These are phyloP conservation scores for Plagodis pulveraria DNA, from an alignment of 2,888 invertebrate genomes.

Conservation along the genomic window DNA sequence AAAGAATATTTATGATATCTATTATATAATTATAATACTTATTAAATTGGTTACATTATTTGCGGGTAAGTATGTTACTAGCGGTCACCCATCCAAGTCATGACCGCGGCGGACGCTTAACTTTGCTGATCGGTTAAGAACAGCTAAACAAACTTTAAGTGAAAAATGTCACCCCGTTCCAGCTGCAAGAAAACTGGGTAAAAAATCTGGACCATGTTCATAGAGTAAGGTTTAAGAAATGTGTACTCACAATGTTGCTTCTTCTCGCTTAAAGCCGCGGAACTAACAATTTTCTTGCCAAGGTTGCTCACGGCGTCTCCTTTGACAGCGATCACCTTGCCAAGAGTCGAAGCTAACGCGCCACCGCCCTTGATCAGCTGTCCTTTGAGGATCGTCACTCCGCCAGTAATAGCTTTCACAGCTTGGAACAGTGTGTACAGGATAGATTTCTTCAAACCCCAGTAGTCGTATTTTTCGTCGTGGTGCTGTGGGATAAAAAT, in stretches of 20 bases:
- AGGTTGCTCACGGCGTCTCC: constrained; percentile 92
- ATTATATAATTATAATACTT: too few species aligned
- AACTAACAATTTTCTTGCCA: constrained; percentile 91
- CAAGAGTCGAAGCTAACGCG: constrained; percentile 73
- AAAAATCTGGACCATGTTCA: too few species aligned
- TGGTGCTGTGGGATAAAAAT: constrained; percentile 42
- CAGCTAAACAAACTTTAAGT: too few species aligned
- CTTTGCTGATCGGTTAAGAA: too few species aligned
- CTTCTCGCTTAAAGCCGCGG: constrained; percentile 87
- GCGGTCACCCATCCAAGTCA: too few species aligned
- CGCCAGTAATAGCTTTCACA: constrained; percentile 94
- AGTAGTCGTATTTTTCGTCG: constrained; percentile 86
- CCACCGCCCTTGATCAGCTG: constrained; percentile 94
- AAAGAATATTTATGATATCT: too few species aligned
- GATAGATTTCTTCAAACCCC: constrained; percentile 92
- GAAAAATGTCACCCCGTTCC: too few species aligned
- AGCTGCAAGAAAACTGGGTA: too few species aligned
- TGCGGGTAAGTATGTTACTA: too few species aligned
- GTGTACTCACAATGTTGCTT: constrained; percentile 63
- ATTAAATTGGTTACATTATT: too few species aligned
- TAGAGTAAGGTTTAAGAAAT: neutral
- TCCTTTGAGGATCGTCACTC: constrained; percentile 94
- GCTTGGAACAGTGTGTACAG: constrained; percentile 93
- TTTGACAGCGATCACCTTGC: constrained; percentile 88
- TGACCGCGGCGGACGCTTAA: too few species aligned